Evolutionary conservation across 1,140 invertebrate species (phyloP).

Genomic region (Plectus sambesii): DNA sequence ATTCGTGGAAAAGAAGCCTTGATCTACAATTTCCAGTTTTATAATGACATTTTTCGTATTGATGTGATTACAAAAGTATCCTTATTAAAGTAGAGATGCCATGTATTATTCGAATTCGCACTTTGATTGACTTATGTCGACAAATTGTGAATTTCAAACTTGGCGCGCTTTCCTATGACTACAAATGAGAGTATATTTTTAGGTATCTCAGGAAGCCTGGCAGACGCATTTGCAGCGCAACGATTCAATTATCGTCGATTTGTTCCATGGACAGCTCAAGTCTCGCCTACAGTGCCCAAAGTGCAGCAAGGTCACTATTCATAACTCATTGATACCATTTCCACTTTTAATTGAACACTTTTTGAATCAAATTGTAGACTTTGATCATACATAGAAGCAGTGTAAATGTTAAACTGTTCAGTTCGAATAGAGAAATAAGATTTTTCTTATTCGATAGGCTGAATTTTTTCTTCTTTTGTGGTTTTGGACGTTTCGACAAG

Average conservation of each 20-base stretch:
- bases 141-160: not conserved
- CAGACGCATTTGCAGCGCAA: constrained; percentile 39
- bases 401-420: too few relatives aligned
- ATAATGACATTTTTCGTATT: not conserved
- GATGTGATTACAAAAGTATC: too few relatives aligned
- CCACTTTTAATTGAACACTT: too few relatives aligned
- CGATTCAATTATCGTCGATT: constrained; percentile 45
- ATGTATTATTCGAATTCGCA: not conserved
- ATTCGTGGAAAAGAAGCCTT: constrained; percentile 8
- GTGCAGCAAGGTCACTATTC: constrained; percentile 51
- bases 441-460: too few relatives aligned
- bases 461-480: not conserved
- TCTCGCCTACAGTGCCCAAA: constrained; percentile 51
- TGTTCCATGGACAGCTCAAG: constrained; percentile 51
- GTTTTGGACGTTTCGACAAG: not conserved
- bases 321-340: too few relatives aligned
- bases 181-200: too few relatives aligned
- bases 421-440: too few relatives aligned
- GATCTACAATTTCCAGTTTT: constrained; percentile 18
- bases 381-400: too few relatives aligned
- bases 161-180: too few relatives aligned
- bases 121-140: not conserved
- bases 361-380: too few relatives aligned
- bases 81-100: not conserved
- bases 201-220: constrained; percentile 47